phyloP scores from a whole-genome alignment of 2,888 invertebrate species.

The Dynastes tityus region DNA sequence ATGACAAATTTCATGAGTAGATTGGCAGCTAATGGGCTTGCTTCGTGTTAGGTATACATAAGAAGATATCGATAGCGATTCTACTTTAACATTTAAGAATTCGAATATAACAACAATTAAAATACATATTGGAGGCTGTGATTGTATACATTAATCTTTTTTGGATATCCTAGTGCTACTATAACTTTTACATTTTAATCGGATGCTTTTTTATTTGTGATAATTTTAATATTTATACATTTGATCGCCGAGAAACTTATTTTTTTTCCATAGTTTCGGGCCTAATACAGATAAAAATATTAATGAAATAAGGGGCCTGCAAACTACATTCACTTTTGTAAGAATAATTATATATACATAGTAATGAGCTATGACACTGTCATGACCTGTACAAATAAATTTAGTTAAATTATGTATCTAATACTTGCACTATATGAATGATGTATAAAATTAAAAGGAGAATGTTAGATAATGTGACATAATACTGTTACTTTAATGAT shows the following conservation, averaged over 20 bases:
- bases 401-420: constrained; percentile 49
- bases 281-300: constrained; percentile 39
- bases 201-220: constrained; percentile 16
- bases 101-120: background rate
- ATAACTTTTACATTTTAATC: constrained; percentile 5
- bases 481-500: constrained; percentile 43
- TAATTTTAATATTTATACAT: constrained; percentile 24
- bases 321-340: constrained; percentile 51
- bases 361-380: constrained; percentile 14
- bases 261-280: constrained; percentile 44
- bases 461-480: constrained; percentile 49
- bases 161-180: constrained; percentile 11
- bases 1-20: too few species aligned
- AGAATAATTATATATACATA: constrained; percentile 25
- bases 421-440: constrained; percentile 42
- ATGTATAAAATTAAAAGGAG: constrained; percentile 45
- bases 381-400: constrained; percentile 38
- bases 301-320: constrained; percentile 49
- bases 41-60: too few species aligned
- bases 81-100: too few species aligned
- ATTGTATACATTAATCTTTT: constrained; percentile 17
- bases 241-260: constrained; percentile 30
- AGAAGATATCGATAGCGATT: too few species aligned
- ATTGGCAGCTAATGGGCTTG: too few species aligned
- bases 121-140: constrained; percentile 30